Evolutionary conservation across 2,888 invertebrate genomes (phyloP), one percentile per base, ranked within the genome.

Genomic region (Nymphalis polychloros): DNA sequence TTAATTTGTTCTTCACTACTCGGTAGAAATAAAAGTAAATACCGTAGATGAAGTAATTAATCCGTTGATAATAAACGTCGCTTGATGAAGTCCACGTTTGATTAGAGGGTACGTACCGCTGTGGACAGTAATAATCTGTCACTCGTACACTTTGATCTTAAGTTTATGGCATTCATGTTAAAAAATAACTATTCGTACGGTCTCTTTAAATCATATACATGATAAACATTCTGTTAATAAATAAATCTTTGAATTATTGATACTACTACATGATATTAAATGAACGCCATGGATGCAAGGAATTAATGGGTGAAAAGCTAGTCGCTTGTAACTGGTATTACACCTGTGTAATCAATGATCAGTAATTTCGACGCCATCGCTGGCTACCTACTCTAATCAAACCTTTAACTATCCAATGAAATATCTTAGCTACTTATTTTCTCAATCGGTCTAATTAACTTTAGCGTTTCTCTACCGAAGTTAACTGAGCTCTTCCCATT

Each of bases 11-110:
- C 83, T 77, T 80, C 82, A 80, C 81, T 84, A 82, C 85, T 80
- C 81, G 77, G 83, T 83, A 73, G 57, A 41, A 57, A 57, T 57
- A 57, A 57, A 73, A 75, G 82, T 87, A 87, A 85, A 85, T 85
- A 85, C 82, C 81, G 80, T 83, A 84, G 87, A 89, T 89, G 88
- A 87, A 89, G 87, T 85, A 90, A 89, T 90, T 88, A 90, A 87
- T 89, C 82, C 81, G 77, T 71, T 72, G 89, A 88, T 89, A 87
- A 85, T 78, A 87, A 85, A 78, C 81, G 88, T 87, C 75, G 73
- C 75, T 78, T 79, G 84, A 86, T 82, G 81, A 73, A 75, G 69
- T 73, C 71, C 71, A 69, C 72, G 68, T 74, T 70, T 76, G 79
- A 78, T 79, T 77, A 76, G 75, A 78, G 68, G 73, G 67, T 48